Base-by-base conservation (phyloP, 2,113 vertebrate species). In the Turdus rufiventris region DNA sequence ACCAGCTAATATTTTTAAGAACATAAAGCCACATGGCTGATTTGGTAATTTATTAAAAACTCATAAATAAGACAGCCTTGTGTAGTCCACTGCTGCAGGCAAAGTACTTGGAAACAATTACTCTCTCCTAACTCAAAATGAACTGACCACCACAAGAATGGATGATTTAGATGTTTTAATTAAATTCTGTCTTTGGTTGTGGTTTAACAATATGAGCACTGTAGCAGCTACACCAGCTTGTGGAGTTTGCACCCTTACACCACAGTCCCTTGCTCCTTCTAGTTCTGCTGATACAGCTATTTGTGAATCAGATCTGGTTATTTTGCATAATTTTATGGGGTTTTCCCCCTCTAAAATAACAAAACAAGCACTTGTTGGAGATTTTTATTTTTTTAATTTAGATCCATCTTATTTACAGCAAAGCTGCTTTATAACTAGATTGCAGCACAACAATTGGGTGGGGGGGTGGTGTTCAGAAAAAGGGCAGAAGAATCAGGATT, bases 111-210 rank as follows among this genome's bases (percentile, higher is more conserved):
- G 60, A 45, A 91, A 74, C 24, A 78, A 6, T 84, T 63, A 56
- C 23, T 91, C 54, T 85, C 23, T 75, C 75, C 73, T 66, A 70
- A 82, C 53, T 88, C 16, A 73, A 43, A 84, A 89, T 54, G 62
- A 94, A 76, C 54, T 95, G 94, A 88, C 85, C 81, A 76, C 75
- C 66, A 62, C 78, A 85, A 88, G 47, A 89, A 76, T 75, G 45
- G 87, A 47, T 75, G 57, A 65, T 70, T 91, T 91, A 36, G 33
- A 67, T 19, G 2, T 70, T 92, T 95, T 76, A 95, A 94, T 97
- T 85, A 91, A 95, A 75, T 76, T 95, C 24, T 89, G n/a, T 48
- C 43, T 75, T 89, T 85, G 50, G n/a, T 77, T 93, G 75, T 91
- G 82, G 82, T 85, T 94, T 91, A 70, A 45, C 38, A 90, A 9